These are phyloP conservation scores for Drosophila eugracilis DNA, from an alignment of 1,140 invertebrate genomes.

Conservation along the genomic window DNA sequence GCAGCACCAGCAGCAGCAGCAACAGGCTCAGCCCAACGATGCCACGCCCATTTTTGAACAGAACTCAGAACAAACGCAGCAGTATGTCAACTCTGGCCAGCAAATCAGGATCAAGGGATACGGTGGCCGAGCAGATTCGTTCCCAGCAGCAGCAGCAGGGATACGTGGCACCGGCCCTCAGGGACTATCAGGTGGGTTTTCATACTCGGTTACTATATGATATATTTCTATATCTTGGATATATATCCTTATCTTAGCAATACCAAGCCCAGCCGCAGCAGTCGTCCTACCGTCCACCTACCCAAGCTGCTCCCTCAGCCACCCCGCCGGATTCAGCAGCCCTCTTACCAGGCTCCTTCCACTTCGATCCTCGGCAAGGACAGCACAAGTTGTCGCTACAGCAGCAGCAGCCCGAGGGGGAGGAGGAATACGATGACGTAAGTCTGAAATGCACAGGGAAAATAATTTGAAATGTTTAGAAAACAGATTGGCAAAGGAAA, in stretches of 20 bases:
- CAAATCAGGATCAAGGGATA: conserved; percentile 81
- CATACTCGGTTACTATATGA: neutral
- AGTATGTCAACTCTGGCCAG: conserved; percentile 75
- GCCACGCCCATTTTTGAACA: conserved; percentile 83
- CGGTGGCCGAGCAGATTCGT: conserved; percentile 77
- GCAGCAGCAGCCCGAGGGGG: conserved; percentile 65
- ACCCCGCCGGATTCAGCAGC: conserved; percentile 63
- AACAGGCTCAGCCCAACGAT: conserved; percentile 56
- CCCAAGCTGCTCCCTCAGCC: conserved; percentile 59
- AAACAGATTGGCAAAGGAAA: too few species aligned
- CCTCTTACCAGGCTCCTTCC: conserved; percentile 49
- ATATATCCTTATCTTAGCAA: conserved; percentile 19
- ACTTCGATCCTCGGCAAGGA: conserved; percentile 64
- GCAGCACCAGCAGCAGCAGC: conserved; percentile 70
- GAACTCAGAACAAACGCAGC: conserved; percentile 81
- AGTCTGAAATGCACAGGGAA: conserved; percentile 42
- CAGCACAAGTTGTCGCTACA: conserved; percentile 62
- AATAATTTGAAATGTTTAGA: too few species aligned
- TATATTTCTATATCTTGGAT: neutral
- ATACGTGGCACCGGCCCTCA: conserved; percentile 78
- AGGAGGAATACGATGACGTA: conserved; percentile 84
- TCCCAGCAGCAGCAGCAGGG: conserved; percentile 75
- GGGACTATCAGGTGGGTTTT: conserved; percentile 74
- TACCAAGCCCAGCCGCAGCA: conserved; percentile 80
- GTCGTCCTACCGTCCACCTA: conserved; percentile 65